Conservation (phyloP, 1,140 invertebrate genomes). For the Meloidogyne exigua region DNA sequence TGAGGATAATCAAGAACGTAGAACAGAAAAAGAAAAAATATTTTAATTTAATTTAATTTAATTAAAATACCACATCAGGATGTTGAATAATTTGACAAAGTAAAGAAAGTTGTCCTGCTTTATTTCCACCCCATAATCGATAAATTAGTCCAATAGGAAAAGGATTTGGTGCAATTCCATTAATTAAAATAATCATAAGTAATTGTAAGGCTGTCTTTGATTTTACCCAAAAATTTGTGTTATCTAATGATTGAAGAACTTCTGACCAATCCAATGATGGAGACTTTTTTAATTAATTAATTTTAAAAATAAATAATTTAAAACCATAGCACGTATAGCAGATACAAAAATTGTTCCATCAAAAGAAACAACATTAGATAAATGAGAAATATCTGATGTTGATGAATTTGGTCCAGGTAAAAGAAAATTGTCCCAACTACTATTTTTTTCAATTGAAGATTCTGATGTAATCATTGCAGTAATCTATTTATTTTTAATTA, state of each 20-base stretch:
- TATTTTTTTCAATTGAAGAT: constrained; percentile 18
- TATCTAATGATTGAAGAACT: constrained; percentile 83
- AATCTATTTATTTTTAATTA: too few relatives aligned
- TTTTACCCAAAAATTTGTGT: constrained; percentile 78
- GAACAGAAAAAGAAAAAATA: constrained; percentile 70
- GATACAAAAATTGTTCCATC: constrained; percentile 35
- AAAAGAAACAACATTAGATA: background rate
- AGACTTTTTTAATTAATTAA: constrained; percentile 22
- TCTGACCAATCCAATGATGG: constrained; percentile 73
- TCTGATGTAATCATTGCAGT: constrained; percentile 31
- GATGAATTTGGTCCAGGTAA: constrained; percentile 10
- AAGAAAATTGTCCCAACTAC: constrained; percentile 27
- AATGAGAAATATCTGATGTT: background rate
- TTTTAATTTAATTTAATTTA: too few relatives aligned
- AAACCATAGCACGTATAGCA: constrained; percentile 32
- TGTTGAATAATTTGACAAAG: constrained; percentile 78
- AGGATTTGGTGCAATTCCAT: constrained; percentile 20
- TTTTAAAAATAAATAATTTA: background rate
- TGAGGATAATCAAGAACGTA: constrained; percentile 87
- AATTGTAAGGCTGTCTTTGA: constrained; percentile 77
- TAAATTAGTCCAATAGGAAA: constrained; percentile 33
- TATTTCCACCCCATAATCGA: constrained; percentile 38
- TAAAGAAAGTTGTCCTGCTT: constrained; percentile 67
- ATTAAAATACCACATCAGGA: constrained; percentile 72
- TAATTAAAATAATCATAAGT: constrained; percentile 35